Percentiles rank a stretch among this genome's conserved stretches.
phyloP scores from a whole-genome alignment of 2,113 vertebrate genomes.

The Serilophus lunatus region DNA sequence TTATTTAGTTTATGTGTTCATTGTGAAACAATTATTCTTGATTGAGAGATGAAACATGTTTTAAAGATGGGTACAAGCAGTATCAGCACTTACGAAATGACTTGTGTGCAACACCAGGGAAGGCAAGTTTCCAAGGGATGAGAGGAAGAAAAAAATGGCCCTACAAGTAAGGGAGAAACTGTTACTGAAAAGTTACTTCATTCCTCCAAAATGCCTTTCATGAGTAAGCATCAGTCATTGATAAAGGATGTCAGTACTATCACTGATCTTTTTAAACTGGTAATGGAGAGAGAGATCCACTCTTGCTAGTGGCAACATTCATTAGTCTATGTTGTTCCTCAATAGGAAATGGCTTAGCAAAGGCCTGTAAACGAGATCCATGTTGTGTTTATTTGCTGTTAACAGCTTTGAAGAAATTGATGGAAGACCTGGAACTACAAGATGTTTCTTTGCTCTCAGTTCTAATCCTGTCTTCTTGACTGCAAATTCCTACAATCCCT shows the following conservation, averaged over 20 bases:
- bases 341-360: neutral
- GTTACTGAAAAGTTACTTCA: neutral
- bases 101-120: neutral
- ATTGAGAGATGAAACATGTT: neutral
- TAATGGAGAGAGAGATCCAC: neutral
- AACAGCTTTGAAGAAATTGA: neutral
- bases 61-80: neutral
- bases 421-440: neutral
- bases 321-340: neutral
- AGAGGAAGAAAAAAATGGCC: neutral
- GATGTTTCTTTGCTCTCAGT: neutral
- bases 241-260: neutral
- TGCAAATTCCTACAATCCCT: neutral
- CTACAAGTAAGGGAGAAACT: neutral
- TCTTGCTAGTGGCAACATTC: neutral
- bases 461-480: neutral
- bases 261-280: neutral
- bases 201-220: neutral
- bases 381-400: neutral
- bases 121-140: neutral
- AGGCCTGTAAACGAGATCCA: neutral
- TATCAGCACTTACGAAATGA: neutral
- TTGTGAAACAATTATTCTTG: neutral
- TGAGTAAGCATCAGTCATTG: neutral
- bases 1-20: neutral